Evolutionary conservation across 64 coral and sea anemone genomes (phyloP), one percentile per base, ranked within the genome.

Genomic region (Exaiptasia diaphana): DNA sequence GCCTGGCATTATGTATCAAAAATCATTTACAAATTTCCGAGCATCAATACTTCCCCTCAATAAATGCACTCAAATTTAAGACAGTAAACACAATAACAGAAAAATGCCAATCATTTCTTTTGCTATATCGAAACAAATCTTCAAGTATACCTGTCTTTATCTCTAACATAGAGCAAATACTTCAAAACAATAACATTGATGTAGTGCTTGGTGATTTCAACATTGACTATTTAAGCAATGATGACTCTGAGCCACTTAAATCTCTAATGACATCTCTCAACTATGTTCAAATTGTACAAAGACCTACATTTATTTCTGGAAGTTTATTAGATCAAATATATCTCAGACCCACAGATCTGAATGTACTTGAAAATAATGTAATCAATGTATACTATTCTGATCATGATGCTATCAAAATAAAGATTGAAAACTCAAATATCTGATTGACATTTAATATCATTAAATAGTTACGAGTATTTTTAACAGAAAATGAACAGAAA

Each of bases 381-480:
- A 0, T 78, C 1, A 60, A 24, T 78, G 75, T 78, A 10, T 78
- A 78, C 21, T 78, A 78, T 37, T 78, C 75, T 36, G 75, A 78
- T 24, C 75, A 60, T 36, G 13, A 78, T 38, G 75, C 75, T 6
- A 34, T 78, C 1, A 68, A 46, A 31, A 81, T 46, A 68, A 57
- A 54, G 25, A 83, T 68, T 71, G 20, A 57, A n/a, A n/a, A n/a
- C n/a, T n/a, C n/a, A n/a, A n/a, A n/a, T n/a, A n/a, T n/a, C n/a
- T n/a, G n/a, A n/a, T n/a, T n/a, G n/a, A n/a, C n/a, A n/a, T n/a
- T n/a, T n/a, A n/a, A n/a, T n/a, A n/a, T n/a, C n/a, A n/a, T n/a
- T n/a, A n/a, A n/a, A n/a, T n/a, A n/a, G n/a, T n/a, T n/a, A n/a
- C n/a, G n/a, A n/a, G n/a, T n/a, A n/a, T n/a, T n/a, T n/a, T n/a